Conservation (phyloP, 2,888 invertebrate genomes). For the Pachymerium ferrugineum region DNA sequence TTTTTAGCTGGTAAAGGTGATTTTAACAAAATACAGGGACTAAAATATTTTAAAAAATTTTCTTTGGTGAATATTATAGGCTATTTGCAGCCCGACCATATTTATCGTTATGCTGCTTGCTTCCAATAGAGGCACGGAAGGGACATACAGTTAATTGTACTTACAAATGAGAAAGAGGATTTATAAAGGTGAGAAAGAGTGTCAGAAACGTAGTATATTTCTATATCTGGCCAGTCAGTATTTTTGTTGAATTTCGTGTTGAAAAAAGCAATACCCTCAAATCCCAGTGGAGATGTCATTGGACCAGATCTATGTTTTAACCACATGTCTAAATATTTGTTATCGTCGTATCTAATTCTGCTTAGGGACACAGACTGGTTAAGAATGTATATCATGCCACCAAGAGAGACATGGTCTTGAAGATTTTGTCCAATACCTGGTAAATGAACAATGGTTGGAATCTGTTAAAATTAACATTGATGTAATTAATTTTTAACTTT, state of each 20-base stretch:
- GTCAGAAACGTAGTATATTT: constrained; percentile 79
- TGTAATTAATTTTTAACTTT: neutral
- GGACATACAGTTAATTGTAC: too few relatives aligned
- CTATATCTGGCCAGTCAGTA: constrained; percentile 73
- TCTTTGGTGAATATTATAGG: too few relatives aligned
- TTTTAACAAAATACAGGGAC: too few relatives aligned
- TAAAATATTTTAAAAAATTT: too few relatives aligned
- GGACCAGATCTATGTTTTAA: constrained; percentile 2
- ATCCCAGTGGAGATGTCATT: constrained; percentile 72
- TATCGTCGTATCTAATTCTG: neutral
- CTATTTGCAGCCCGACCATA: too few relatives aligned
- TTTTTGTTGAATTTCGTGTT: constrained; percentile 74
- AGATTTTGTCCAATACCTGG: neutral
- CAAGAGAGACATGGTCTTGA: neutral
- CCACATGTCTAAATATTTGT: constrained; percentile 23
- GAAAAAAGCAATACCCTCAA: constrained; percentile 80
- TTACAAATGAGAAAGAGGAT: too few relatives aligned
- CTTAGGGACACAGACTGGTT: neutral
- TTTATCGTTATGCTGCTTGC: too few relatives aligned
- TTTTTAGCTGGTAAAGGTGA: too few relatives aligned
- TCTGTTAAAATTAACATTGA: neutral
- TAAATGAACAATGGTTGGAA: neutral
- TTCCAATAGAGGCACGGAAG: too few relatives aligned
- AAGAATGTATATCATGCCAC: neutral
- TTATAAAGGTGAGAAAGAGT: too few relatives aligned